Evolutionary conservation across 2,797 vertebrate genomes (phyloP).

Genomic region (Gobio occitaniae): DNA sequence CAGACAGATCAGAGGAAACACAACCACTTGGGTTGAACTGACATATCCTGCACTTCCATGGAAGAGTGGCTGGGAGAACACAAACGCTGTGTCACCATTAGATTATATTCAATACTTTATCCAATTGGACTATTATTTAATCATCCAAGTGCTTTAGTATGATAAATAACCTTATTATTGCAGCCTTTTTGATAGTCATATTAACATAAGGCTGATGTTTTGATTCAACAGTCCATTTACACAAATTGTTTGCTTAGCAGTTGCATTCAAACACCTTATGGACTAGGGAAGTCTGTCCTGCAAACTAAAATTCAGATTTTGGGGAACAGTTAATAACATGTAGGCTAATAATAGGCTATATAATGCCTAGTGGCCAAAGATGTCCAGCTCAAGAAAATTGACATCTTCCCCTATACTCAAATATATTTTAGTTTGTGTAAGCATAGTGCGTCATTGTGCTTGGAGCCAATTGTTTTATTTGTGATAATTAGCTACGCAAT

Average conservation of each 20-base stretch:
- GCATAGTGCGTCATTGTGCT: too few species aligned
- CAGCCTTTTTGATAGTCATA: background rate
- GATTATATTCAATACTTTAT: background rate
- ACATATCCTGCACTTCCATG: constrained; percentile 3
- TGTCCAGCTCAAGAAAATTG: background rate
- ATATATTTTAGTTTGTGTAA: too few species aligned
- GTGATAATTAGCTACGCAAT: too few species aligned
- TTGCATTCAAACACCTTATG: background rate
- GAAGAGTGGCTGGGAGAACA: background rate
- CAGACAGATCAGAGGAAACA: constrained; percentile 17
- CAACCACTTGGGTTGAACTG: background rate
- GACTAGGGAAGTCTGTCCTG: background rate
- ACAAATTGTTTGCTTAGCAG: background rate
- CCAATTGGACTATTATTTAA: background rate
- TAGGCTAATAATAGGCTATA: too few species aligned
- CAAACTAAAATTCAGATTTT: background rate
- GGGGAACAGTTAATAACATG: too few species aligned
- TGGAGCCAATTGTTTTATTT: too few species aligned
- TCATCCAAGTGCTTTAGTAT: background rate
- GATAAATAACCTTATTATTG: background rate
- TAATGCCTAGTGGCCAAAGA: background rate
- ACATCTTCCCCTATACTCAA: background rate
- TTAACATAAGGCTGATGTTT: background rate
- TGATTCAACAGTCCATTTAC: background rate
- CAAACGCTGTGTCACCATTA: background rate